Evolutionary conservation across 2,113 vertebrate species (phyloP), one percentile per base, ranked within the genome.

Genomic region (Prunella fulvescens): DNA sequence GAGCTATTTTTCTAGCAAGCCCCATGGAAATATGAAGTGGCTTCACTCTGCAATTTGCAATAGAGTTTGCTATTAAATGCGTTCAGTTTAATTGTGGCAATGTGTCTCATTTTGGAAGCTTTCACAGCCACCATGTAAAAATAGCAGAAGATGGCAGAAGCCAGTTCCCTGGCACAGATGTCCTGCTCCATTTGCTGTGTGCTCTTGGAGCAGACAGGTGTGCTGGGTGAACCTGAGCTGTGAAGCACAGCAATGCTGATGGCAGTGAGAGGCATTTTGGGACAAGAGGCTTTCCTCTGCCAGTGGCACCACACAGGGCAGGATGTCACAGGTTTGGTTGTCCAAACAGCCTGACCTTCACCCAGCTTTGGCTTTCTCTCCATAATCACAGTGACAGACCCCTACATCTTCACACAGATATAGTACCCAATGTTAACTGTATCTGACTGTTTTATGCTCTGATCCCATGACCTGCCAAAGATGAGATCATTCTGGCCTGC

Each of bases 21-120:
- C 81, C 60, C 64, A 71, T 70, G 81, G 74, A 96, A 93, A 96
- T 88, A 86, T 83, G 90, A 96, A 96, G 93, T 93, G 88, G 85
- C 37, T 94, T 86, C 5, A 5, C 90, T 96, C 94, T 93, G 95
- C 95, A 93, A 86, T 96, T 94, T 94, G 85, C 0, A 0, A 92
- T 66, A 23, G 3, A 70, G 76, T 93, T 94, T 56, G 60, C 90
- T 94, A 86, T 95, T 96, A 93, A 90, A 86, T 0, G 7, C 11
- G 3, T 37, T 94, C 71, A 56, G 51, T 88, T 90, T 96, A 94
- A 96, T 93, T 92, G 92, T 88, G 82, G 82, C 65, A 48, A 78
- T 60, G 85, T 0, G 1, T 96, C 92, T 95, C 56, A 0, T 92
- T 92, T 92, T 91, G 92, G 93, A 97, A 95, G 90, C 93, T 86